Conservation (phyloP, 2,113 vertebrate genomes). For the Lagopus muta region DNA sequence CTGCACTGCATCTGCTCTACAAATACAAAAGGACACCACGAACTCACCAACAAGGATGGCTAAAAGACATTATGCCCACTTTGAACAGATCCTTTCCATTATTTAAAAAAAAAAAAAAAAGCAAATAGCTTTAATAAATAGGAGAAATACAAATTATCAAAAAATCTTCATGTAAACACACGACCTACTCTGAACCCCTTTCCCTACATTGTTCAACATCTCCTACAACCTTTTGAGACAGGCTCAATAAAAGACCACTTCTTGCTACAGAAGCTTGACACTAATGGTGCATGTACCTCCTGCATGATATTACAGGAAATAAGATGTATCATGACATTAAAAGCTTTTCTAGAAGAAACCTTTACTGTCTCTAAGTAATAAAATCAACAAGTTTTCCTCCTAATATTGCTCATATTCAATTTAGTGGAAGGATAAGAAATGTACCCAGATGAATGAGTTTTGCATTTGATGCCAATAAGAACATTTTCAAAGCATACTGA, state of each 20-base stretch:
- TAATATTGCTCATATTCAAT: neutral
- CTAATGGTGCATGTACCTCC: neutral
- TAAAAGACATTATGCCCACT: neutral
- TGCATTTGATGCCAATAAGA: conserved; percentile 47
- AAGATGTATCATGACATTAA: neutral
- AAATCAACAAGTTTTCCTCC: neutral
- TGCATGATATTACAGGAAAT: neutral
- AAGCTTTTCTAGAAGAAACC: neutral
- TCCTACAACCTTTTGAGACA: neutral
- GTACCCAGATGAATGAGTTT: conserved; percentile 41
- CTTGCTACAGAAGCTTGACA: neutral
- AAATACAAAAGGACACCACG: neutral
- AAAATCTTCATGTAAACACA: neutral
- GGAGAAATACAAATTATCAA: neutral
- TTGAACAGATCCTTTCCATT: neutral
- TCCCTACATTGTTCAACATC: neutral
- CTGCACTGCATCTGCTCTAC: neutral
- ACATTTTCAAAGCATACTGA: conserved; percentile 53
- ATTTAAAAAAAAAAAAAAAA: neutral
- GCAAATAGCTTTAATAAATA: neutral
- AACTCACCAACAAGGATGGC: neutral
- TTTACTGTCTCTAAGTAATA: conserved; percentile 44
- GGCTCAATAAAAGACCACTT: neutral
- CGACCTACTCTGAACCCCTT: neutral
- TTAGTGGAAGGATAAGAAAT: conserved; percentile 17